Percentiles rank a stretch among this genome's conserved stretches.
These are phyloP conservation scores for Hemaris fuciformis DNA, from an alignment of 2,888 invertebrate species.

Conservation along the genomic window DNA sequence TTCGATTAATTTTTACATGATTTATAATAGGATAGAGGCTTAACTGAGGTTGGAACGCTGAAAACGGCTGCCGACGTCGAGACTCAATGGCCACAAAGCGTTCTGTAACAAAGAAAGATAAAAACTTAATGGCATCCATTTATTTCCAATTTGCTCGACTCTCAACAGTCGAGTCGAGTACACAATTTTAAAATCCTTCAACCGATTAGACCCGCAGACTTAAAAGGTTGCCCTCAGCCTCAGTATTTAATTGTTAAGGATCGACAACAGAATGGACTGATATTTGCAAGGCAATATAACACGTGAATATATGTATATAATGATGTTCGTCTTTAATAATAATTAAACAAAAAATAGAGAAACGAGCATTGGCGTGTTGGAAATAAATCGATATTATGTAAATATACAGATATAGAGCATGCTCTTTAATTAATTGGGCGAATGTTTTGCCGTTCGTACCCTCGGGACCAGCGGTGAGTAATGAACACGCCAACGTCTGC, in stretches of 20 bases:
- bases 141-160: background rate
- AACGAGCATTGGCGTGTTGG: too few relatives aligned
- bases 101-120: background rate
- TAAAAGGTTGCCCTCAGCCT: too few relatives aligned
- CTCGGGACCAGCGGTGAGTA: background rate
- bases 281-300: too few relatives aligned
- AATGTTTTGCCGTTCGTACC: background rate
- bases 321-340: too few relatives aligned
- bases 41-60: background rate
- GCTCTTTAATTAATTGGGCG: background rate
- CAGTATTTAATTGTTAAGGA: too few relatives aligned
- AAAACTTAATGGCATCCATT: background rate
- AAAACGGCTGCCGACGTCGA: background rate
- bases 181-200: too few relatives aligned
- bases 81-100: background rate
- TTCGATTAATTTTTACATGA: conserved; percentile 6
- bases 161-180: background rate
- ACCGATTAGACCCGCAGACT: too few relatives aligned
- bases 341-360: too few relatives aligned
- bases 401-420: background rate
- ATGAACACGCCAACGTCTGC: background rate
- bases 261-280: too few relatives aligned
- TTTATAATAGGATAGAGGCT: conserved; percentile 1
- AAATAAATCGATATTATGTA: background rate
- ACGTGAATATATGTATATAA: too few relatives aligned